Evolutionary conservation across 2,888 invertebrate genomes (phyloP), one percentile per base, ranked within the genome.

Genomic region (Nomada fucata): DNA sequence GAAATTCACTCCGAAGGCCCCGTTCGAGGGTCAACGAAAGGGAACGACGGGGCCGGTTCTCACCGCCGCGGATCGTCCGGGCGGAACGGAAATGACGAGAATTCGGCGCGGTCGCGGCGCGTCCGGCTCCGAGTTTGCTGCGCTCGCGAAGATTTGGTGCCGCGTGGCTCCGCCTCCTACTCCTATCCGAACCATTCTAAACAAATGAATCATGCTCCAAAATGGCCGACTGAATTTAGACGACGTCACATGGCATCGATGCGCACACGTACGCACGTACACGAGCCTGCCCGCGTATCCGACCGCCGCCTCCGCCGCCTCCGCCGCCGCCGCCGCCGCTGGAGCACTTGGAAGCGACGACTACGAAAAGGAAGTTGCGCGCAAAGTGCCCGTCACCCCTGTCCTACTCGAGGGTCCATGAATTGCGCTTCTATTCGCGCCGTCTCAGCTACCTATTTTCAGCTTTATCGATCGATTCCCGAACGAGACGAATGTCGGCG

Each of bases 161-260:
- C 80, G 89, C 82, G 89, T 92, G 91, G 91, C 93, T 93, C 93
- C 93, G 93, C 93, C 93, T 92, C 90, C 92, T 87, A 91, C 92
- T 92, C 86, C 92, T 92, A 92, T 91, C 91, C 92, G 91, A 91
- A 90, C 92, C 92, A 91, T 93, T 93, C 93, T 93, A 93, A 93
- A 93, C 93, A 93, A 93, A 93, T 93, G 93, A 93, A 93, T 93
- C 93, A 93, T 93, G 90, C 92, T 92, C 92, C 92, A 93, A 93
- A 93, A 93, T 93, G 93, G 93, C 93, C 92, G 93, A 89, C 92
- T 90, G 92, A 93, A 93, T 93, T 93, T 93, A 93, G 93, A 93
- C 92, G 93, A 93, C 92, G 93, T 93, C 93, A 93, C 93, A 92
- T 93, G 92, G 92, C 89, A 86, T 87, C 89, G 91, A 88, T 89